Percentiles rank a stretch among this genome's conserved stretches.
These are phyloP conservation scores for Aleadryas rufinucha DNA, from an alignment of 2,113 vertebrate genomes.

Conservation along the genomic window DNA sequence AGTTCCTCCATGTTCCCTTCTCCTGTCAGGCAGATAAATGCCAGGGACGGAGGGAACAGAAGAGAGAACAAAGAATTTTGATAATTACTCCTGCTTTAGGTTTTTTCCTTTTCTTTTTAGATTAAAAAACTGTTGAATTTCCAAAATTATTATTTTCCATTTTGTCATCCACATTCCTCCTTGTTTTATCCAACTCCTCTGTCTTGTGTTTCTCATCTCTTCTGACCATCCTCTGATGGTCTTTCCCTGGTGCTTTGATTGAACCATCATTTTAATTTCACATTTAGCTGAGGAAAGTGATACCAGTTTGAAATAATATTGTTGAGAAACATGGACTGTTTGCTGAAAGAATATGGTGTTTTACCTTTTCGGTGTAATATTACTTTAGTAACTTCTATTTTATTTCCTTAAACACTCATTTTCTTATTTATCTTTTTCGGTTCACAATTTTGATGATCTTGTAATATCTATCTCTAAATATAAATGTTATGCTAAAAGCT, in stretches of 20 bases:
- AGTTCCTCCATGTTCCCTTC: not conserved
- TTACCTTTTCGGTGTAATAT: not conserved
- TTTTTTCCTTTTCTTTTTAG: not conserved
- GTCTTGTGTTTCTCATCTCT: not conserved
- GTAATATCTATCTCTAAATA: not conserved
- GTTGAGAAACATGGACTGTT: not conserved
- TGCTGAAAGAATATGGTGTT: not conserved
- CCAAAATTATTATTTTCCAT: not conserved
- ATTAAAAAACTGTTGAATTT: not conserved
- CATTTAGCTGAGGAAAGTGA: not conserved
- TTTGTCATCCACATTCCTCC: not conserved
- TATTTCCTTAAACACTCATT: not conserved
- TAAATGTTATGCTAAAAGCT: not conserved
- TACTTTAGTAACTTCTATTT: not conserved
- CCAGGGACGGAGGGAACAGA: not conserved
- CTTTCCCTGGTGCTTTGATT: not conserved
- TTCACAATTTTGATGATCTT: not conserved
- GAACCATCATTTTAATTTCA: not conserved
- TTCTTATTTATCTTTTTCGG: not conserved
- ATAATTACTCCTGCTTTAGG: not conserved
- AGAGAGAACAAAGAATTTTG: not conserved
- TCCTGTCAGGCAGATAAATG: not conserved
- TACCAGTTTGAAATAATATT: not conserved
- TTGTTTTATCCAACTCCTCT: not conserved
- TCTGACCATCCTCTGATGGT: not conserved